Percentiles rank a stretch among this genome's conserved stretches.
Evolutionary conservation across 2,888 invertebrate species (phyloP).

Genomic region (Melanotus villosus): DNA sequence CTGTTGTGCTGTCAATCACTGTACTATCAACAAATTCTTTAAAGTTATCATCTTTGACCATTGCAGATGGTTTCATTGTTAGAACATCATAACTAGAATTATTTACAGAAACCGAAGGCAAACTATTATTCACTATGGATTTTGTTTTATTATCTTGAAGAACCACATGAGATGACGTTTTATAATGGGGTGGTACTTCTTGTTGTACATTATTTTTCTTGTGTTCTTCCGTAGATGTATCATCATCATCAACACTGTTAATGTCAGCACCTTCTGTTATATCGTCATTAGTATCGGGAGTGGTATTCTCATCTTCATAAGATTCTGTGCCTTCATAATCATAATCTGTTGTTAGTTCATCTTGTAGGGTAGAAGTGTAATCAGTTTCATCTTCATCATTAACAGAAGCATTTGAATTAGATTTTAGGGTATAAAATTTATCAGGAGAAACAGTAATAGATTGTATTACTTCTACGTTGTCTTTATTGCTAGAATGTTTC

Average conservation of each 20-base stretch:
- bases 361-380: slow-evolving; percentile 5
- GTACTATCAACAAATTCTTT: slow-evolving; percentile 74
- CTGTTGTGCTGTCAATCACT: slow-evolving; percentile 72
- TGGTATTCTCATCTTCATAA: slow-evolving; percentile 15
- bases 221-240: slow-evolving; percentile 1
- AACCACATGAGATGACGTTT: neutral
- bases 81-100: slow-evolving; percentile 70
- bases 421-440: slow-evolving; percentile 7
- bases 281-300: neutral
- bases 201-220: neutral
- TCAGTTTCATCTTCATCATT: slow-evolving; percentile 26
- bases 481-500: slow-evolving; percentile 46
- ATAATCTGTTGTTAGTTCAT: slow-evolving; percentile 32
- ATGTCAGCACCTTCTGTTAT: slow-evolving; percentile 19
- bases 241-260: slow-evolving; percentile 18
- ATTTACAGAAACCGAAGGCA: neutral
- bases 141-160: neutral
- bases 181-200: neutral
- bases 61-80: slow-evolving; percentile 72
- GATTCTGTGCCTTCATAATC: slow-evolving; percentile 40
- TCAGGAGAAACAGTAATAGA: slow-evolving; percentile 32
- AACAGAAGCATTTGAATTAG: neutral
- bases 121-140: neutral
- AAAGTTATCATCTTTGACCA: slow-evolving; percentile 74
- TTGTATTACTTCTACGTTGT: slow-evolving; percentile 48